Evolutionary conservation across 2,113 vertebrate genomes (phyloP).

Genomic region (Pagrus major): DNA sequence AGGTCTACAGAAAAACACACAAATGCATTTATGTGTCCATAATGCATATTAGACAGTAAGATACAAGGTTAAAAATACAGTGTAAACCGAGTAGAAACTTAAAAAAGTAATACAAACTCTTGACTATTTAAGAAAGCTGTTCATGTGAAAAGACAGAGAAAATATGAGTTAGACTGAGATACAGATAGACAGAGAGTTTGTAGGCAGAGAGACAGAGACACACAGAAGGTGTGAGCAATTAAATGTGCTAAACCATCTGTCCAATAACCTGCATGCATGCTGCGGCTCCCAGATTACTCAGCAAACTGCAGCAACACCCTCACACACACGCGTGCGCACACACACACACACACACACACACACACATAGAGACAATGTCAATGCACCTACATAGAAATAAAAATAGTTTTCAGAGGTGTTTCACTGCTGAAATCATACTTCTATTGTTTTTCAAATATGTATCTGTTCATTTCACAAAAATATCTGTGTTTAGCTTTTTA

Average conservation of each 20-base stretch:
- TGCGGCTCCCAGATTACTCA: slow-evolving; percentile 92
- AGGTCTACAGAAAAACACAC: not conserved
- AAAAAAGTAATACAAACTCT: not conserved
- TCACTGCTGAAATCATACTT: not conserved
- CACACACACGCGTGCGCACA: slow-evolving; percentile 32
- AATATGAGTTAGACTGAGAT: slow-evolving; percentile 38
- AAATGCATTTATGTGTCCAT: not conserved
- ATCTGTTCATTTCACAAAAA: not conserved
- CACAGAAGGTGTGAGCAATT: slow-evolving; percentile 96
- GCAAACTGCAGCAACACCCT: slow-evolving; percentile 85
- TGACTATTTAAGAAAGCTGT: slow-evolving; percentile 14
- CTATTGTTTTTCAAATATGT: not conserved
- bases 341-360: not conserved
- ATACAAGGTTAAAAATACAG: not conserved
- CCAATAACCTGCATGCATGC: slow-evolving; percentile 91
- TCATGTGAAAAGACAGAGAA: slow-evolving; percentile 25
- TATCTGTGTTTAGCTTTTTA: not conserved
- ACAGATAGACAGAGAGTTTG: slow-evolving; percentile 50
- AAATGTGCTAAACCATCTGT: slow-evolving; percentile 94
- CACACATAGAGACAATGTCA: not conserved
- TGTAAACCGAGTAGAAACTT: not conserved
- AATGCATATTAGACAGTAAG: not conserved
- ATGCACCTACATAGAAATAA: not conserved
- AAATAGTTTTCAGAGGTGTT: not conserved
- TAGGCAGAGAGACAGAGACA: slow-evolving; percentile 71